Evolutionary conservation across 2,113 vertebrate species (phyloP).

Genomic region (Chiloscyllium plagiosum): DNA sequence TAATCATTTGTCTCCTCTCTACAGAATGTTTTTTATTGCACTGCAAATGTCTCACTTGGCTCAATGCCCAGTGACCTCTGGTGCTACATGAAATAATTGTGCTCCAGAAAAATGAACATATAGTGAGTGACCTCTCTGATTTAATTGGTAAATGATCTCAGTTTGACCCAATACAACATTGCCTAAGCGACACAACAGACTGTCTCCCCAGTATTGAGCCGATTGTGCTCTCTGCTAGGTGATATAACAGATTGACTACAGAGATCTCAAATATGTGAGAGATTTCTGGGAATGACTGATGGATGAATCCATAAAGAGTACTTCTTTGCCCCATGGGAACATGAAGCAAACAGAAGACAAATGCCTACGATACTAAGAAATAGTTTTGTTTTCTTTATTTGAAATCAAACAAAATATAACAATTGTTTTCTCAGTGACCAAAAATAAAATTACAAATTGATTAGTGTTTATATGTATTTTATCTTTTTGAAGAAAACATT

Average conservation of each 20-base stretch:
- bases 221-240: background rate
- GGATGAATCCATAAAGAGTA: background rate
- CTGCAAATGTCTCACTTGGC: conserved; percentile 28
- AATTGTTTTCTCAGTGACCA: background rate
- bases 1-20: conserved; percentile 16
- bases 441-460: background rate
- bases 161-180: background rate
- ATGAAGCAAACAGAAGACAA: background rate
- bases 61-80: conserved; percentile 7
- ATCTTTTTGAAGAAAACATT: background rate
- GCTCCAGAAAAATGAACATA: conserved; percentile 13
- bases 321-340: background rate
- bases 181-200: background rate
- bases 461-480: background rate
- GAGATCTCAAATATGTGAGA: background rate
- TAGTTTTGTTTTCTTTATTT: background rate
- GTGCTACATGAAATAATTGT: conserved; percentile 2
- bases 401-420: conserved; percentile 4
- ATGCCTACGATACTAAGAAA: background rate
- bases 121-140: conserved; percentile 20
- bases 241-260: conserved; percentile 1
- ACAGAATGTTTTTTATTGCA: conserved; percentile 9
- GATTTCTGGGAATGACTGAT: background rate
- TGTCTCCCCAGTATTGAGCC: background rate
- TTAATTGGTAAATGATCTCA: conserved; percentile 30